Base-by-base conservation (phyloP, 2,113 vertebrate species). In the Hippoglossus stenolepis region DNA sequence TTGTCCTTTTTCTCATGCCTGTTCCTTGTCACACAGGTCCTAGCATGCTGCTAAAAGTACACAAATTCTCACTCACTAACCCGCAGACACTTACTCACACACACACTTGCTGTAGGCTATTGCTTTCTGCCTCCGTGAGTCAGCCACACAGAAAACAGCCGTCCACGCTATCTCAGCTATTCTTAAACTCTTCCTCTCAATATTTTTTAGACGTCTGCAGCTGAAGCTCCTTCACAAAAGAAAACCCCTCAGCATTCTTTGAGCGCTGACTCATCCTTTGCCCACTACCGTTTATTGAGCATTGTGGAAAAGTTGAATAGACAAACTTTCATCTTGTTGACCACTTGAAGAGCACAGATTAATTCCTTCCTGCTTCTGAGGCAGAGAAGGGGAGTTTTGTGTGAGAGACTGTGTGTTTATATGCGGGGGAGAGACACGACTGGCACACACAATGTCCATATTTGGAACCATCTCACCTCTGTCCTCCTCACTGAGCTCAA, bases 401-500 rank as follows among this genome's bases (percentile, higher is more conserved):
- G 38, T 51, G 60, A 21, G 59, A 60, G 24, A 72, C 73, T 70
- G 62, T 72, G 72, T 35, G 14, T 54, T 60, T 49, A n/a, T 71
- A 45, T 21, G 51, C 47, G 15, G 40, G 35, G 23, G 31, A 11
- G 51, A 24, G 57, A 23, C n/a, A 82, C 3, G 17, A 80, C 69
- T 85, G 82, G 79, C 80, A 91, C 77, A 69, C 72, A 80, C 26
- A 49, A 86, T 90, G 85, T 74, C 92, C 93, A 86, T 94, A 93
- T 94, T 94, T 93, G 94, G 94, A 92, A 89, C 87, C 70, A 65
- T 79, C 63, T 90, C 86, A 90, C 84, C 86, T 88, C 86, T 77
- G 81, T 86, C 66, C 82, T 87, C 73, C 54, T 66, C 77, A 58
- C 70, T 20, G 56, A 77, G 83, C 84, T 86, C 88, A 91, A 91